A percentile compares a stretch with the other conserved stretches of the same genome.
Evolutionary conservation across 2,888 invertebrate species (phyloP).

Genomic region (Atrina japonica): DNA sequence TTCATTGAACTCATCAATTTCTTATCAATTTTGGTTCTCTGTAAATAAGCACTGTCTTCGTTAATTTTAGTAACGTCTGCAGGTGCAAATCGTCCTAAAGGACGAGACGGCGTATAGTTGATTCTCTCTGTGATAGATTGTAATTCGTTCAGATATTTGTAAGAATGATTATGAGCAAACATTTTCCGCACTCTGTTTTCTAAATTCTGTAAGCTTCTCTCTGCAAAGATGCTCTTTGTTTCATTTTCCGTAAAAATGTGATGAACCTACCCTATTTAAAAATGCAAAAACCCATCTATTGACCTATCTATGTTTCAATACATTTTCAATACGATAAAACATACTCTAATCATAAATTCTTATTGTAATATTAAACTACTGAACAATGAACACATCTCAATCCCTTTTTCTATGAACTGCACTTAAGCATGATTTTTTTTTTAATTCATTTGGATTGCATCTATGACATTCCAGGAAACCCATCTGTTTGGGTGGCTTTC

Average conservation of each 20-base stretch:
- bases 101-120: conserved; percentile 26
- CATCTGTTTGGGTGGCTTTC: no score
- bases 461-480: no score
- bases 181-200: conserved; percentile 21
- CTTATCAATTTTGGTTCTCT: conserved; percentile 23
- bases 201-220: conserved; percentile 26
- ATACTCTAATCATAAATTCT: no score
- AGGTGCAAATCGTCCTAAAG: conserved; percentile 26
- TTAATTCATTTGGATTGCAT: no score
- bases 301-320: no score
- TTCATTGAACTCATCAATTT: neutral
- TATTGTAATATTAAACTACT: no score
- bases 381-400: no score
- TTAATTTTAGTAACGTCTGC: conserved; percentile 27
- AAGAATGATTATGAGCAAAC: conserved; percentile 22
- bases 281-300: conserved; percentile 29
- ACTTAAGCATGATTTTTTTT: no score
- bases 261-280: conserved; percentile 24
- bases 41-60: conserved; percentile 29
- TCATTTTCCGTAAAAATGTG: conserved; percentile 28
- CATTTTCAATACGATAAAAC: no score
- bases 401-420: no score
- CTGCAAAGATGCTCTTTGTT: conserved; percentile 26
- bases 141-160: conserved; percentile 19
- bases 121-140: conserved; percentile 16